Evolutionary conservation across 2,113 vertebrate genomes (phyloP).

Genomic region (Lagopus muta): DNA sequence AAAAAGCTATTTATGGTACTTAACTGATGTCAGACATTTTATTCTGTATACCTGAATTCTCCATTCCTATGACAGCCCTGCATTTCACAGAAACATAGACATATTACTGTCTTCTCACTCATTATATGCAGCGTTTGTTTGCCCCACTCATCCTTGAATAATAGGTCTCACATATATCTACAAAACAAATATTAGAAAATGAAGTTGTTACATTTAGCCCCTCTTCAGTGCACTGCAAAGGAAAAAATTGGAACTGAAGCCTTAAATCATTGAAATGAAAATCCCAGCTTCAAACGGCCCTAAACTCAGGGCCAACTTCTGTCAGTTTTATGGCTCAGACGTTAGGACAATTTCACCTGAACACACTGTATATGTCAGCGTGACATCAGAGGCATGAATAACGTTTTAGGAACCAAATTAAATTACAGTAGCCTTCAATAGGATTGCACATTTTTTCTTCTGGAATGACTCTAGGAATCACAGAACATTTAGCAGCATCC

Average conservation of each 20-base stretch:
- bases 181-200: background rate
- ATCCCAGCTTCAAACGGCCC: background rate
- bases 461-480: background rate
- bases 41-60: background rate
- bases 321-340: rapidly evolving
- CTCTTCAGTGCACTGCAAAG: background rate
- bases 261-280: background rate
- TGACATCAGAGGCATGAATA: background rate
- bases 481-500: background rate
- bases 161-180: background rate
- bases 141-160: background rate
- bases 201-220: background rate
- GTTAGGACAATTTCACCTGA: background rate
- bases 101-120: background rate
- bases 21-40: background rate
- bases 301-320: background rate
- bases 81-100: background rate
- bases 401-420: background rate
- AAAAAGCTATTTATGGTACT: background rate
- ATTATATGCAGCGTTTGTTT: background rate
- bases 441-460: background rate
- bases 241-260: background rate
- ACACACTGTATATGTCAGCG: rapidly evolving
- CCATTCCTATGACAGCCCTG: background rate
- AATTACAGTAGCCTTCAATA: background rate